Evolutionary conservation across 37 sponge, comb jelly and placozoan species (phyloP).

Genomic region (Tethya wilhelma): DNA sequence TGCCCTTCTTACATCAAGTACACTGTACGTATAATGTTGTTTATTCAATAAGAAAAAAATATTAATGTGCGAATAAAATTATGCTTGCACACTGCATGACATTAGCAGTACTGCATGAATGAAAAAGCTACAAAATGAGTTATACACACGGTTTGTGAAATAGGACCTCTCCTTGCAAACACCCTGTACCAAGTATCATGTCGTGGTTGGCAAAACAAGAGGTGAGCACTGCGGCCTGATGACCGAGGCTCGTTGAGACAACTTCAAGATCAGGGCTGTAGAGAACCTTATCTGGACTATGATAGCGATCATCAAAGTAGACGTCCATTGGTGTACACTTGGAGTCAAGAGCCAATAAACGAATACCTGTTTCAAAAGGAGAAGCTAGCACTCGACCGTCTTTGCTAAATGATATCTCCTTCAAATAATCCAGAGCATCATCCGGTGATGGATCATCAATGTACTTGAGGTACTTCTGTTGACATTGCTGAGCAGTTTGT

Average conservation of each 20-base stretch:
- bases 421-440: slow-evolving; percentile 44
- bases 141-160: slow-evolving; percentile 51
- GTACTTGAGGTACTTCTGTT: slow-evolving; percentile 30
- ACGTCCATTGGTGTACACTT: slow-evolving; percentile 42
- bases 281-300: neutral
- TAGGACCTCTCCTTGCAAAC: slow-evolving; percentile 25
- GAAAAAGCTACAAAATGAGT: neutral
- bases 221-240: slow-evolving; percentile 43
- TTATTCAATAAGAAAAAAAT: neutral
- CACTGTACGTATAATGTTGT: neutral
- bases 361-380: slow-evolving; percentile 26
- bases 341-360: slow-evolving; percentile 36
- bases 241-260: neutral
- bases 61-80: neutral
- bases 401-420: slow-evolving; percentile 55
- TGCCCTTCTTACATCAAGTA: neutral
- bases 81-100: neutral
- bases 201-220: slow-evolving; percentile 51
- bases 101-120: neutral
- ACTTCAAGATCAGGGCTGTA: slow-evolving; percentile 4
- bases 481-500: neutral
- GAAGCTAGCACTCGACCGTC: slow-evolving; percentile 65
- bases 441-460: slow-evolving; percentile 32
- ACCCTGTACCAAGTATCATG: slow-evolving; percentile 47
- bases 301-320: slow-evolving; percentile 39